Percentiles rank a stretch among this genome's conserved stretches.
These are phyloP conservation scores for Leptoteleia sp. DNA, from an alignment of 1,140 invertebrate genomes.

Conservation along the genomic window DNA sequence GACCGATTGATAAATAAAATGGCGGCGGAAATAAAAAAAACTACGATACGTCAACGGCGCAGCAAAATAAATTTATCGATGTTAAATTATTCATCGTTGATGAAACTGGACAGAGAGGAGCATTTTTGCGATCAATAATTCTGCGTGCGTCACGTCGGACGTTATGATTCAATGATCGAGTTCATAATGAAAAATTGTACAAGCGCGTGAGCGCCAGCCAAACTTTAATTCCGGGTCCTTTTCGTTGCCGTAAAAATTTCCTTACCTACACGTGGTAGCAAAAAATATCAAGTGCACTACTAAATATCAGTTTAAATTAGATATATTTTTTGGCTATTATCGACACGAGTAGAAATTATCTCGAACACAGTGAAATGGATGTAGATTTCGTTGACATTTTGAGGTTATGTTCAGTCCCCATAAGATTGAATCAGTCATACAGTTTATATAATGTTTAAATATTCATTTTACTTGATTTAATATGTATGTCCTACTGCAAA, in stretches of 20 bases:
- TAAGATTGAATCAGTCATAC: no score
- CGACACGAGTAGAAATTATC: no score
- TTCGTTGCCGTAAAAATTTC: constrained; percentile 10
- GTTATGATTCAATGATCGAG: constrained; percentile 56
- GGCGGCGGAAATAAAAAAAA: constrained; percentile 30
- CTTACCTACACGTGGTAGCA: no score
- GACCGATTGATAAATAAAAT: constrained; percentile 54
- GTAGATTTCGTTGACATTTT: no score
- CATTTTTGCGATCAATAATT: constrained; percentile 64
- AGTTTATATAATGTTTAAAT: no score
- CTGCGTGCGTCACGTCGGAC: constrained; percentile 39
- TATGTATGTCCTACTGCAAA: no score
- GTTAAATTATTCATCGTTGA: constrained; percentile 64
- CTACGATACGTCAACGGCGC: constrained; percentile 35
- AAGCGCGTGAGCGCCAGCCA: constrained; percentile 1
- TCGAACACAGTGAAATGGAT: no score
- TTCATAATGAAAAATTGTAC: constrained; percentile 41
- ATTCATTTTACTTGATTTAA: no score
- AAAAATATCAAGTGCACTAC: no score
- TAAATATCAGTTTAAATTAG: no score
- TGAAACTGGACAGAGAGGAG: constrained; percentile 52
- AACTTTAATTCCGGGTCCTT: constrained; percentile 4
- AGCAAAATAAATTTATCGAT: constrained; percentile 61
- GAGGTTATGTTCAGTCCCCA: no score
- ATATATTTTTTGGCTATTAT: no score